These are phyloP conservation scores for Cebidichthys violaceus DNA, from an alignment of 2,113 vertebrate species.

Conservation along the genomic window DNA sequence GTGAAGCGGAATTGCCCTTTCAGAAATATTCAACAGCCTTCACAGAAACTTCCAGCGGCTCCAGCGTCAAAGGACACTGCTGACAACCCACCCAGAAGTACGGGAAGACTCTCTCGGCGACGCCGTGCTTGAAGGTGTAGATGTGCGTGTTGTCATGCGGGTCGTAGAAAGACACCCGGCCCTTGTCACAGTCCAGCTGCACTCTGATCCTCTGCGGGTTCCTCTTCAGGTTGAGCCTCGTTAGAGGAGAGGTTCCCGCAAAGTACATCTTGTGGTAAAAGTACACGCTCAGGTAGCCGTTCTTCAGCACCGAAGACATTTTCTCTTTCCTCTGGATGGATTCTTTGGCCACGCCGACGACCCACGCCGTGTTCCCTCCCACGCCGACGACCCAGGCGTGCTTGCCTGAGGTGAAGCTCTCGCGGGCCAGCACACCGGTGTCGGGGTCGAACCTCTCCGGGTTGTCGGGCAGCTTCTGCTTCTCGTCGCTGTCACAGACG, in stretches of 20 bases:
- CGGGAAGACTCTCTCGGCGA: conserved; percentile 74
- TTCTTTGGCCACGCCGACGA: conserved; percentile 75
- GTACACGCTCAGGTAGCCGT: conserved; percentile 80
- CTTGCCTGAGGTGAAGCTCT: conserved; percentile 69
- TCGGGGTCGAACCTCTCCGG: conserved; percentile 78
- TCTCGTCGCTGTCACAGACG: conserved; percentile 72
- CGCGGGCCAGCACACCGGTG: conserved; percentile 68
- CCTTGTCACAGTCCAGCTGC: conserved; percentile 75
- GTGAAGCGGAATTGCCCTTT: background rate
- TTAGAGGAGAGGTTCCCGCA: conserved; percentile 77
- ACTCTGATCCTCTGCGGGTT: conserved; percentile 72
- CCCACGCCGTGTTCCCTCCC: conserved; percentile 77
- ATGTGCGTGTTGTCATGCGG: conserved; percentile 55
- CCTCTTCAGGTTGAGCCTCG: conserved; percentile 64
- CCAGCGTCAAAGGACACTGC: conserved; percentile 65
- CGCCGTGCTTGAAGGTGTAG: conserved; percentile 79
- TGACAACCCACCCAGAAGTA: conserved; percentile 82
- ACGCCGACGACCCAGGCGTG: conserved; percentile 78
- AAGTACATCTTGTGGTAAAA: conserved; percentile 82
- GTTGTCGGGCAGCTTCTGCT: conserved; percentile 74
- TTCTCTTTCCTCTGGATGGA: conserved; percentile 76
- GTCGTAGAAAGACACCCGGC: conserved; percentile 72
- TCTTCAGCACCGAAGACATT: conserved; percentile 69
- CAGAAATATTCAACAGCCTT: conserved; percentile 20
- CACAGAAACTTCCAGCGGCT: conserved; percentile 63